Base-by-base conservation (phyloP, 2,113 vertebrate species). In the Axis porcinus region DNA sequence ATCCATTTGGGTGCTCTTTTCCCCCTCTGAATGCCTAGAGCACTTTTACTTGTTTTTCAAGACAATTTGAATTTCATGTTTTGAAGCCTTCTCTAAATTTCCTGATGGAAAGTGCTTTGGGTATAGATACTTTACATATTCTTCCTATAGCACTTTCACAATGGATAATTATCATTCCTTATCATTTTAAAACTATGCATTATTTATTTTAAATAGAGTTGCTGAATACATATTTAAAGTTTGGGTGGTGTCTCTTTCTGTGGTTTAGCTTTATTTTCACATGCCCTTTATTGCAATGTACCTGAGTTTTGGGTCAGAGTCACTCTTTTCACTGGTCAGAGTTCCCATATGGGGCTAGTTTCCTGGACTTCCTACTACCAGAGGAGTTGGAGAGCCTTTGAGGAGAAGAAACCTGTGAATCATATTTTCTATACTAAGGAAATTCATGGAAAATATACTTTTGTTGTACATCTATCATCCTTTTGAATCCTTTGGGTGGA, bases 131-230 rank as follows among this genome's bases (percentile, higher is more conserved):
- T 91, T 82, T 95, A 40, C 9, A 25, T 76, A 62, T n/a, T 91
- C 50, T 97, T 95, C 43, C 62, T 57, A n/a, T 27, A 62, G 21
- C 2, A 89, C 27, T 86, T 93, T 86, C 54, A 60, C 23, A 86
- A 11, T 92, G 5, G 10, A 45, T 89, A 50, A 45, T 84, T 84
- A 78, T 40, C 74, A n/a, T 89, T 95, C 52, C 60, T 91, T 70
- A 82, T 47, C 21, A 78, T 36, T 92, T 27, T 85, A 2, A 79
- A 78, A 60, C 30, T 70, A 33, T 82, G 25, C 43, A 33, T 81
- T 95, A 57, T 27, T 40, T 84, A 67, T 86, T 95, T 93, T 93
- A 96, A 95, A 17, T 36, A 76, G 11, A 89, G 12, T 89, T 95
- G 28, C 47, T 86, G 86, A 92, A 67, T 88, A 67, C n/a, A 81